Percentiles rank a stretch among this genome's conserved stretches.
phyloP scores from a whole-genome alignment of 2,113 vertebrate genomes.

The Lagopus leucura region DNA sequence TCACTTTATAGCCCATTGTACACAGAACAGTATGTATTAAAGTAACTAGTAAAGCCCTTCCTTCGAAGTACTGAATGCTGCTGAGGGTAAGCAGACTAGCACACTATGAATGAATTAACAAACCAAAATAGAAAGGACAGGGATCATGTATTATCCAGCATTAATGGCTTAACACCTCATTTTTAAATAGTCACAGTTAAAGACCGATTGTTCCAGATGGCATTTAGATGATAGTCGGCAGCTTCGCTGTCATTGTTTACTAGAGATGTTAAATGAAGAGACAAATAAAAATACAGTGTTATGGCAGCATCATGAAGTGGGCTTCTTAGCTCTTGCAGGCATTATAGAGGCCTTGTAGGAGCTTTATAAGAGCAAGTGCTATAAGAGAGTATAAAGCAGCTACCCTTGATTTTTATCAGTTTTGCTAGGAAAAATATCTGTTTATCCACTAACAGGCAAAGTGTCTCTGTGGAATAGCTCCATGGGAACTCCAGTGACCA shows the following conservation, averaged over 20 bases:
- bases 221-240: neutral
- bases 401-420: neutral
- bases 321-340: neutral
- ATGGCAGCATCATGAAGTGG: neutral
- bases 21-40: neutral
- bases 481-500: neutral
- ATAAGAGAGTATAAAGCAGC: neutral
- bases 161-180: neutral
- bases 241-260: neutral
- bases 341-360: neutral
- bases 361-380: neutral
- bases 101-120: neutral
- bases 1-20: neutral
- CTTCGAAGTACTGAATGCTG: neutral
- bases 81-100: accelerated
- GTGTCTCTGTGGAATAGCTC: neutral
- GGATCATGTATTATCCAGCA: neutral
- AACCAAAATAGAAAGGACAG: neutral
- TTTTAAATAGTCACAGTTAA: neutral
- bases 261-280: neutral
- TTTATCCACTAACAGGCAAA: slow-evolving; percentile 14
- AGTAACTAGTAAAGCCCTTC: neutral
- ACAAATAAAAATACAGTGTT: neutral
- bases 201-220: neutral
- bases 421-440: neutral